Percentiles rank a stretch among this genome's conserved stretches.
Conservation (phyloP, 2,888 invertebrate species). For the Amphipoea lucens region DNA sequence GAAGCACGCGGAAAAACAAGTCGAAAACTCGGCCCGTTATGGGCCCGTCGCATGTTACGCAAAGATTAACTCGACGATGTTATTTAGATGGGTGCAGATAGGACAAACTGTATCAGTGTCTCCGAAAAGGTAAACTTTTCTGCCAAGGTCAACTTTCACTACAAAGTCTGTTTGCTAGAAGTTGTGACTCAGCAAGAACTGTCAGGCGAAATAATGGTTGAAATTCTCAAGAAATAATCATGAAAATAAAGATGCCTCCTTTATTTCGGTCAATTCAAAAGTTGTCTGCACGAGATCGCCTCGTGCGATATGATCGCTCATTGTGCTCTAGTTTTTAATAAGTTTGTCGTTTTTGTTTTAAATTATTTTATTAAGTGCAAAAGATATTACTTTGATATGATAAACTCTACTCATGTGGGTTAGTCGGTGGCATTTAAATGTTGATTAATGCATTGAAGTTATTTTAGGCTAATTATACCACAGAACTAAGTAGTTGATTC, state of each 20-base stretch:
- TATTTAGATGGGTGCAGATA: conserved; percentile 58
- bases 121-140: background rate
- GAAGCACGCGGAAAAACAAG: conserved; percentile 89
- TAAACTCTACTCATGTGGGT: too few relatives aligned
- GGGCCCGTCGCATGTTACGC: conserved; percentile 86
- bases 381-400: background rate
- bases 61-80: conserved; percentile 79
- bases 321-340: background rate
- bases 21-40: conserved; percentile 88
- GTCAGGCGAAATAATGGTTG: background rate
- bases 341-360: background rate
- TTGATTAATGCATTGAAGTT: background rate
- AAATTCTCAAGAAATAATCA: background rate
- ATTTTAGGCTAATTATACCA: background rate
- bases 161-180: background rate
- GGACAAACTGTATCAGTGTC: conserved; percentile 37
- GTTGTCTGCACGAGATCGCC: background rate
- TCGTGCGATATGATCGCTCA: background rate
- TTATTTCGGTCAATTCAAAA: background rate
- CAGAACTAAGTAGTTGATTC: background rate
- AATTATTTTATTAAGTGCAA: background rate
- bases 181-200: background rate
- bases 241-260: background rate
- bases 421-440: background rate
- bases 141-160: background rate